phyloP scores from a whole-genome alignment of 2,888 invertebrate genomes.

The Aspidapion aeneum region DNA sequence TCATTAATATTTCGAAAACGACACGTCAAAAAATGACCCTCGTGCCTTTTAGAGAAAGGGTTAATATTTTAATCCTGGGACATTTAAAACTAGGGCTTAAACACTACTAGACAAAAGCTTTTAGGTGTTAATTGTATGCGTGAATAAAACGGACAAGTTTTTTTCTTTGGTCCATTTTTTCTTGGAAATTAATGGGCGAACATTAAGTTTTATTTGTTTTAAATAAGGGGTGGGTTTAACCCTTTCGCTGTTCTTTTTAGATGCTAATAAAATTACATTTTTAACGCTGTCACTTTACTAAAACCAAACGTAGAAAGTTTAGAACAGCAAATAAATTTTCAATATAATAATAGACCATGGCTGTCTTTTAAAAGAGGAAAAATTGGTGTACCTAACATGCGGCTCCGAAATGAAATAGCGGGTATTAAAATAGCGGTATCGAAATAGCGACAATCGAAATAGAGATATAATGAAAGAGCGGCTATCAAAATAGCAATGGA shows the following conservation, averaged over 20 bases:
- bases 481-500: too few species aligned
- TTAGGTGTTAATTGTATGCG: slow-evolving; percentile 29
- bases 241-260: neutral
- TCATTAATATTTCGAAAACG: slow-evolving; percentile 39
- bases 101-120: slow-evolving; percentile 27
- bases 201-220: slow-evolving; percentile 10
- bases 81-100: slow-evolving; percentile 12
- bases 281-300: too few species aligned
- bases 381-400: too few species aligned
- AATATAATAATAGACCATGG: too few species aligned
- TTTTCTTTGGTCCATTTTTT: slow-evolving; percentile 31
- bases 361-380: too few species aligned
- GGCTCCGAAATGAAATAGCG: too few species aligned
- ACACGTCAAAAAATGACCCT: slow-evolving; percentile 43
- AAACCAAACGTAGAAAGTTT: too few species aligned
- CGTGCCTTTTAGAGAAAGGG: slow-evolving; percentile 31
- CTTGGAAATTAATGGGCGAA: slow-evolving; percentile 4
- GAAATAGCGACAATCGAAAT: too few species aligned
- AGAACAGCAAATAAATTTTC: too few species aligned
- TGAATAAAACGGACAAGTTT: slow-evolving; percentile 32
- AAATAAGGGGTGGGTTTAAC: slow-evolving; percentile 1
- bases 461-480: too few species aligned
- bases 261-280: too few species aligned
- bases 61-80: slow-evolving; percentile 34
- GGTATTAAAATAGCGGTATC: too few species aligned